phyloP scores from a whole-genome alignment of 2,113 vertebrate genomes.

The Neolamprologus falcicula region DNA sequence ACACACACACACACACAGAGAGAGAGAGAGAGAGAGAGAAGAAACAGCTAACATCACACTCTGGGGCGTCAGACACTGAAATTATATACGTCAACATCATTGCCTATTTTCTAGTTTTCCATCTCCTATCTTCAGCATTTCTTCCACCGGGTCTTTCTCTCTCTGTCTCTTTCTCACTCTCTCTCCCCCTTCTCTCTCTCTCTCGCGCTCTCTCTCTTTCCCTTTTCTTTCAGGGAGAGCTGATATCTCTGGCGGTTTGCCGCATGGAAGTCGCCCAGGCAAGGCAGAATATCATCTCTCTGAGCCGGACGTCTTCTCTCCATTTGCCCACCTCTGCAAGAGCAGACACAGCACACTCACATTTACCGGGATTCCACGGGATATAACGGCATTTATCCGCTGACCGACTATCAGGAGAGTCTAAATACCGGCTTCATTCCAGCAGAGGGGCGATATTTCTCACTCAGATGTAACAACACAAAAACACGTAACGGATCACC shows the following conservation, averaged over 20 bases:
- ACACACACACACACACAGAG: background rate
- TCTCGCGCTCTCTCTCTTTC: background rate
- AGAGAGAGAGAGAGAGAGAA: background rate
- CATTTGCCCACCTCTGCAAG: conserved; percentile 6
- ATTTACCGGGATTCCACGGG: conserved; percentile 17
- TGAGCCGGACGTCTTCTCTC: conserved; percentile 43
- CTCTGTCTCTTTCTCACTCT: background rate
- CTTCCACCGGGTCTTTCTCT: background rate
- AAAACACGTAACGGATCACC: background rate
- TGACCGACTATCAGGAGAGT: conserved; percentile 9
- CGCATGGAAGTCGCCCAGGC: conserved; percentile 68
- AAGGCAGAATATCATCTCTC: conserved; percentile 44
- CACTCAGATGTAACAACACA: conserved; percentile 33
- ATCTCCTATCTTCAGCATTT: conserved; percentile 24
- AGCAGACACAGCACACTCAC: conserved; percentile 14
- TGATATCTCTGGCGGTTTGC: conserved; percentile 70
- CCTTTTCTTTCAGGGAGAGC: conserved; percentile 34
- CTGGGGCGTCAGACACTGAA: conserved; percentile 39
- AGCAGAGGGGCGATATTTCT: conserved; percentile 6
- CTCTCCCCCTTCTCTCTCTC: background rate
- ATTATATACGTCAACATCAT: conserved; percentile 47
- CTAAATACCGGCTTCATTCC: conserved; percentile 21
- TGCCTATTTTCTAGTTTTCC: conserved; percentile 15
- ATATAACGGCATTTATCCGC: conserved; percentile 30
- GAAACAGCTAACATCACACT: background rate